phyloP scores from a whole-genome alignment of 2,888 invertebrate genomes.

The Pollenia angustigena region DNA sequence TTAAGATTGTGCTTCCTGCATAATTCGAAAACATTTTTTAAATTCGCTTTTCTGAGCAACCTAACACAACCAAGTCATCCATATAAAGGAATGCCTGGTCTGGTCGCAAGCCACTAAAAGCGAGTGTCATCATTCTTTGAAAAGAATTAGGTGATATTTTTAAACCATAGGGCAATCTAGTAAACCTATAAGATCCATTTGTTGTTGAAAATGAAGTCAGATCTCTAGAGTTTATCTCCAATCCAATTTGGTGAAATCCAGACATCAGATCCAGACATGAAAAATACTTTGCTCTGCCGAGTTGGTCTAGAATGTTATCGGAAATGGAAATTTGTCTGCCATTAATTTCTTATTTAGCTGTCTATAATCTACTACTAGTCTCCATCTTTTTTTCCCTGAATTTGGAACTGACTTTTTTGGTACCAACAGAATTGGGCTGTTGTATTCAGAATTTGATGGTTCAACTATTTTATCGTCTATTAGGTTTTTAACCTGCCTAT shows the following conservation, averaged over 20 bases:
- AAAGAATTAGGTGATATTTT: neutral
- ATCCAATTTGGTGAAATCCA: conserved; percentile 46
- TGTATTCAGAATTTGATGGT: conserved; percentile 33
- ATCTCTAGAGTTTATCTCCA: conserved; percentile 42
- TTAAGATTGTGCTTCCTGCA: too few relatives aligned
- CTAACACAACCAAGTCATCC: too few relatives aligned
- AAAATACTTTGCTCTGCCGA: conserved; percentile 38
- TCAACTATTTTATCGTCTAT: conserved; percentile 23
- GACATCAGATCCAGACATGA: conserved; percentile 47
- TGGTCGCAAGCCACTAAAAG: too few relatives aligned
- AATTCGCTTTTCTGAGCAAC: too few relatives aligned
- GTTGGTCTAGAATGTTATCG: conserved; percentile 47
- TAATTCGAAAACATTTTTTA: too few relatives aligned
- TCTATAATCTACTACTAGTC: conserved; percentile 30
- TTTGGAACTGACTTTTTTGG: neutral
- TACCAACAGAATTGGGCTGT: conserved; percentile 5
- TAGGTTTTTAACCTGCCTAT: conserved; percentile 47
- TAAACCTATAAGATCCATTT: conserved; percentile 18
- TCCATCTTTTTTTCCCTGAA: conserved; percentile 32
- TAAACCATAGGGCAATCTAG: neutral
- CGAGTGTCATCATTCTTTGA: too few relatives aligned
- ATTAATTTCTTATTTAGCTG: conserved; percentile 38
- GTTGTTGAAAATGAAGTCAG: conserved; percentile 38
- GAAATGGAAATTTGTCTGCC: conserved; percentile 38
- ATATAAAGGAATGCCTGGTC: too few relatives aligned